Conservation (phyloP, 2,797 vertebrate species). For the Cichlasoma orientale region DNA sequence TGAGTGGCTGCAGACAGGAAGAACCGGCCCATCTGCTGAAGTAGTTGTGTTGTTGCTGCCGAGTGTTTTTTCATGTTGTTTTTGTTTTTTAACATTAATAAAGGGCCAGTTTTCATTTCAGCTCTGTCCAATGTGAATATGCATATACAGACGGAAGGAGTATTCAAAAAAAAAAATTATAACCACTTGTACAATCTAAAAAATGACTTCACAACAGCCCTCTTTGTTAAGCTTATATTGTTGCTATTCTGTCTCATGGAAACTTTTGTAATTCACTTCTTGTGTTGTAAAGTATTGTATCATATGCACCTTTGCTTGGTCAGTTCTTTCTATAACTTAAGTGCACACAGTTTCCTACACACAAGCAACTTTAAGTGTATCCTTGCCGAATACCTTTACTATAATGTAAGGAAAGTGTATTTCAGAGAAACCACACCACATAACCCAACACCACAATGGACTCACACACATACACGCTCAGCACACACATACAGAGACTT, state of each 20-base stretch:
- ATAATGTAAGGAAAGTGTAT: slow-evolving; percentile 32
- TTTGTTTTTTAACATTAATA: slow-evolving; percentile 49
- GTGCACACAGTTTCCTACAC: neutral
- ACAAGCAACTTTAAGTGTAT: neutral
- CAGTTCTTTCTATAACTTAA: neutral
- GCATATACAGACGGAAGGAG: slow-evolving; percentile 5
- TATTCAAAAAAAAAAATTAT: slow-evolving; percentile 21
- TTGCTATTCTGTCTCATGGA: slow-evolving; percentile 41
- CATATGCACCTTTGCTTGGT: neutral
- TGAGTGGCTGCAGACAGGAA: slow-evolving; percentile 88
- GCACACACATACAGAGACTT: slow-evolving; percentile 66
- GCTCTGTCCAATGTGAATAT: slow-evolving; percentile 23
- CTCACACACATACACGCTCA: slow-evolving; percentile 39
- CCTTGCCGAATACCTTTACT: slow-evolving; percentile 15
- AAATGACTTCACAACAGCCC: slow-evolving; percentile 10
- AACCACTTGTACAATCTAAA: slow-evolving; percentile 46
- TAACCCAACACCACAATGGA: slow-evolving; percentile 48
- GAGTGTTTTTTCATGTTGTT: slow-evolving; percentile 26
- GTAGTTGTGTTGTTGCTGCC: slow-evolving; percentile 52
- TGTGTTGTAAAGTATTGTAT: slow-evolving; percentile 5
- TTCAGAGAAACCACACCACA: slow-evolving; percentile 33
- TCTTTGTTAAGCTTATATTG: slow-evolving; percentile 33
- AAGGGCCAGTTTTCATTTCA: slow-evolving; percentile 37
- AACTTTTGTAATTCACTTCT: slow-evolving; percentile 10
- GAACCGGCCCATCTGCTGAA: slow-evolving; percentile 86